Evolutionary conservation across 2,113 vertebrate species (phyloP), one percentile per base, ranked within the genome.

Genomic region (Alosa alosa): DNA sequence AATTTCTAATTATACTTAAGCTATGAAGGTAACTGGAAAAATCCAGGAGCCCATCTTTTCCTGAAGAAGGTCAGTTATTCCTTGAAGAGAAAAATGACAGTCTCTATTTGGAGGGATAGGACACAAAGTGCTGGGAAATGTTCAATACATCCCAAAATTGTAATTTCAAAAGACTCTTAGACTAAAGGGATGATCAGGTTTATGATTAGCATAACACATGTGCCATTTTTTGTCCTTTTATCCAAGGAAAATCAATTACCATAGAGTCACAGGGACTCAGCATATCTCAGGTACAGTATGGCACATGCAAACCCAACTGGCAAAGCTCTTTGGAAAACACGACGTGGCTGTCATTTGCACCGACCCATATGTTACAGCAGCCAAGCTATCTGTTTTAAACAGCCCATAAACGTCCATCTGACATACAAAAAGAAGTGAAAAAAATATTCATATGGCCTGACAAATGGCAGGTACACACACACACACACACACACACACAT

Each of bases 391-490:
- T 60, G 81, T n/a, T n/a, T 89, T 87, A 81, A 88, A 84, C 86
- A 86, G 81, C 83, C 36, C 22, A 82, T 85, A 78, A 22, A 52
- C 83, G 84, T 41, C 47, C 87, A 84, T 84, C 25, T 83, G 86
- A 86, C 60, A 84, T 81, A 87, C 89, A 88, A 44, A 44, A 75
- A 85, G 83, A 82, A 89, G 84, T 90, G 90, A 92, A 90, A 89
- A 86, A 90, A 85, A 90, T 89, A 92, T 91, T 93, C 89, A 92
- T 92, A 89, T 90, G 55, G 55, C 90, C 92, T 90, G 91, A 92
- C 88, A 91, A 90, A 91, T 88, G 92, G 88, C 86, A 68, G 81
- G 20, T 17, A 82, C 45, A n/a, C 46, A 49, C 46, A 82, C 45
- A 82, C 10, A 50, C n/a, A 50, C 83, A 49, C 81, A 82, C 81